A percentile compares a stretch with the other conserved stretches of the same genome.
phyloP scores from a whole-genome alignment of 2,888 invertebrate species.

The Autographa gamma region DNA sequence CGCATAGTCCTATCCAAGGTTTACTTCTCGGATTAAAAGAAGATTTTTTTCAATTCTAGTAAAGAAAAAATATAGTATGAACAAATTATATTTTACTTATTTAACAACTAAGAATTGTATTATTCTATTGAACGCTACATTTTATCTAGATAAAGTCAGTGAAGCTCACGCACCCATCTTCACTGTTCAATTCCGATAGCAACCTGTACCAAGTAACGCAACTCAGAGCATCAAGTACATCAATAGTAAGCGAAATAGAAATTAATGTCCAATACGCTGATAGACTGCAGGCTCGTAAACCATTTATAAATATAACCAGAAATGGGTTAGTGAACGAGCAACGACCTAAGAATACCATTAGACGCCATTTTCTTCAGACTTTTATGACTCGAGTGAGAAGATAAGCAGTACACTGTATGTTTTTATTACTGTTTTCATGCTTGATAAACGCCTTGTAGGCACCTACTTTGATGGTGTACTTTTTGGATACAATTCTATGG shows the following conservation, averaged over 20 bases:
- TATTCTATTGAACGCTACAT: neutral
- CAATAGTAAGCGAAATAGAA: constrained; percentile 32
- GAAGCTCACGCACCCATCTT: neutral
- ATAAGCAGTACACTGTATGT: constrained; percentile 50
- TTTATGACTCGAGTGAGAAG: constrained; percentile 49
- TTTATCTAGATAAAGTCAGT: neutral
- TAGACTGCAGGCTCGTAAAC: constrained; percentile 53
- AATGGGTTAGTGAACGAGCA: constrained; percentile 57
- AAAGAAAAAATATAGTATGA: no score
- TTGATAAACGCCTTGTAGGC: neutral
- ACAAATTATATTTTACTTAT: no score
- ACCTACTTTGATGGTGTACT: neutral
- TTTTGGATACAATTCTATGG: neutral
- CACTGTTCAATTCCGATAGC: neutral
- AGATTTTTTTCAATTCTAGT: no score
- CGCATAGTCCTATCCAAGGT: no score
- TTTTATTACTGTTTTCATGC: constrained; percentile 9
- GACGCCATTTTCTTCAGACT: constrained; percentile 48
- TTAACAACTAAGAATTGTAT: no score
- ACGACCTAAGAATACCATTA: constrained; percentile 59
- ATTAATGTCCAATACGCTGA: constrained; percentile 41
- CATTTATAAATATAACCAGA: constrained; percentile 59
- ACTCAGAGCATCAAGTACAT: constrained; percentile 16
- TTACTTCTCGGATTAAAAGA: no score
- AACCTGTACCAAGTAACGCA: constrained; percentile 12